A percentile compares a stretch with the other conserved stretches of the same genome.
Conservation (phyloP, 2,888 invertebrate species). For the Stramonita haemastoma region DNA sequence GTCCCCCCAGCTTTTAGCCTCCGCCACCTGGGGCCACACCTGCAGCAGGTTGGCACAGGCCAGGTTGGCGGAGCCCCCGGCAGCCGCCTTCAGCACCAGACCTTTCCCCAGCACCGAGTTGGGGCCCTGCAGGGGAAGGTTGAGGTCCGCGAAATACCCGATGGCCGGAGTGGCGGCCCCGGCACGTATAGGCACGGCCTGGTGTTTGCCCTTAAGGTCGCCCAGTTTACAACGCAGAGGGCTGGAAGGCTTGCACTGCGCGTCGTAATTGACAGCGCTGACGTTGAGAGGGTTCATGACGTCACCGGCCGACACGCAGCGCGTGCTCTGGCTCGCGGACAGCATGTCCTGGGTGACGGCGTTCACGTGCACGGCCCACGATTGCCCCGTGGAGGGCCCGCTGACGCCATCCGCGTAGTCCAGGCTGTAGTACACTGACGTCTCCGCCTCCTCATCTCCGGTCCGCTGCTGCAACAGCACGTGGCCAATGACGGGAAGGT, state of each 20-base stretch:
- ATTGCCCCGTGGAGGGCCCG: constrained; percentile 77
- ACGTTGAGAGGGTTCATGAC: constrained; percentile 89
- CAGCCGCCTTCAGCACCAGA: constrained; percentile 82
- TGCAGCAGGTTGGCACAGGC: constrained; percentile 84
- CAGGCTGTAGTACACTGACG: constrained; percentile 89
- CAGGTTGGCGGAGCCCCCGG: constrained; percentile 84
- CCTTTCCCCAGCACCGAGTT: constrained; percentile 88
- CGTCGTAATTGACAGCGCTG: constrained; percentile 56
- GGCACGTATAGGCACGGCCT: constrained; percentile 67
- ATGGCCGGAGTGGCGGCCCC: constrained; percentile 10
- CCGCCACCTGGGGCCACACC: constrained; percentile 51
- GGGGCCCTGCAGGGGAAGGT: constrained; percentile 87
- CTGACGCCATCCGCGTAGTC: constrained; percentile 90
- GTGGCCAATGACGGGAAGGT: constrained; percentile 92
- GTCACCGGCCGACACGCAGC: constrained; percentile 84
- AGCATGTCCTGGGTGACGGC: constrained; percentile 89
- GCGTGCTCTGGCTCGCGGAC: constrained; percentile 74
- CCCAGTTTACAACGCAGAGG: constrained; percentile 94
- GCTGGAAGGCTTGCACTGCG: constrained; percentile 78
- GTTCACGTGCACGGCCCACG: constrained; percentile 89
- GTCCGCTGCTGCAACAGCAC: constrained; percentile 89
- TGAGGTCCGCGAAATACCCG: constrained; percentile 85
- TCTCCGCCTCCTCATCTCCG: constrained; percentile 90
- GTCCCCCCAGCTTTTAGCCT: constrained; percentile 44
- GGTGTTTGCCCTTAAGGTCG: constrained; percentile 81